Percentiles rank a stretch among this genome's conserved stretches.
phyloP scores from a whole-genome alignment of 1,140 invertebrate species.

The Adelges cooleyi region DNA sequence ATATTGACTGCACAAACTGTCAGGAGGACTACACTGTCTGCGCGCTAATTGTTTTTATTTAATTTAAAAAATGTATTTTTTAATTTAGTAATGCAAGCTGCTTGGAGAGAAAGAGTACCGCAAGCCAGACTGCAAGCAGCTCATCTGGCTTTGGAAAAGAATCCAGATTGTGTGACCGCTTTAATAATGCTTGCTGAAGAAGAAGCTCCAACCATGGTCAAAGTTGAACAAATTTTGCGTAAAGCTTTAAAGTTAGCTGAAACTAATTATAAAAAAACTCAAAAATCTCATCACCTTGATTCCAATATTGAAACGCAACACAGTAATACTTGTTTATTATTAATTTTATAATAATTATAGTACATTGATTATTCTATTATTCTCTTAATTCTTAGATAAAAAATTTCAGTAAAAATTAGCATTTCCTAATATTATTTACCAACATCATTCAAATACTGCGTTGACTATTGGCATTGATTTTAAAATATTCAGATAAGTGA shows the following conservation, averaged over 20 bases:
- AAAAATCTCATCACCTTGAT: slow-evolving; percentile 65
- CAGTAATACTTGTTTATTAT: slow-evolving; percentile 8
- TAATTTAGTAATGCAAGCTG: slow-evolving; percentile 80
- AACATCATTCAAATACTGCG: no score
- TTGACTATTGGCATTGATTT: no score
- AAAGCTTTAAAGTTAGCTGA: slow-evolving; percentile 82
- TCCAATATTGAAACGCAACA: slow-evolving; percentile 48
- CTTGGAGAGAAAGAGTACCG: slow-evolving; percentile 92
- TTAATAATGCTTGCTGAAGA: slow-evolving; percentile 94
- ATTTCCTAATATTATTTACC: no score
- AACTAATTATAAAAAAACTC: slow-evolving; percentile 69
- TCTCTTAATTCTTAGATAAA: no score
- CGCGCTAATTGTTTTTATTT: background rate
- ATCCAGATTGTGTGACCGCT: slow-evolving; percentile 88
- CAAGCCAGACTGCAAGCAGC: slow-evolving; percentile 83
- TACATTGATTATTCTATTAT: slow-evolving; percentile 23
- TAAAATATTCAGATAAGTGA: no score
- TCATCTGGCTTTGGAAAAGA: slow-evolving; percentile 77
- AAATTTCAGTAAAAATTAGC: no score
- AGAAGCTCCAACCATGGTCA: slow-evolving; percentile 81
- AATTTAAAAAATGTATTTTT: slow-evolving; percentile 13
- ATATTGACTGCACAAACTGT: no score
- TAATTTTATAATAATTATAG: no score
- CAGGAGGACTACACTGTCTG: background rate
- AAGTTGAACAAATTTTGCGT: slow-evolving; percentile 78